Percentiles rank a stretch among this genome's conserved stretches.
phyloP scores from a whole-genome alignment of 1,140 invertebrate genomes.

The Bombus confusus region DNA sequence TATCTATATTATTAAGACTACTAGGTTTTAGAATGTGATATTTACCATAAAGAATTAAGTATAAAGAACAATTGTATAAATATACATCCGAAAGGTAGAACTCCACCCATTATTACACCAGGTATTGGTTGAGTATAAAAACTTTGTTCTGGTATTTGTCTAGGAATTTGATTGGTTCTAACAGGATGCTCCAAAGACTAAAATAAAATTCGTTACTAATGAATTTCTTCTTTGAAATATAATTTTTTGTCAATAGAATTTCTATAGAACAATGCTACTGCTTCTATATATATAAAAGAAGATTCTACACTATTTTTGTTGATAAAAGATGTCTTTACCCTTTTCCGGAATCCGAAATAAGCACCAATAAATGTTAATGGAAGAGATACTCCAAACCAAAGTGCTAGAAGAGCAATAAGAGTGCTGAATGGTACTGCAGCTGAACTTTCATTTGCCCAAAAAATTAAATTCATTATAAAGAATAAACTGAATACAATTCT shows the following conservation, averaged over 20 bases:
- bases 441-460: slow-evolving; percentile 97
- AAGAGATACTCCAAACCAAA: slow-evolving; percentile 99
- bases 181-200: slow-evolving; percentile 97
- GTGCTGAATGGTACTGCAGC: slow-evolving; percentile 98
- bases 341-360: slow-evolving; percentile 98
- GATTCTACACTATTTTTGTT: neutral
- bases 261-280: no score
- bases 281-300: neutral
- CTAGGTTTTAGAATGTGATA: neutral
- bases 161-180: slow-evolving; percentile 98
- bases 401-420: slow-evolving; percentile 96
- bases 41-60: slow-evolving; percentile 97
- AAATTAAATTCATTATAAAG: slow-evolving; percentile 97
- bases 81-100: slow-evolving; percentile 99
- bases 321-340: slow-evolving; percentile 83
- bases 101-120: slow-evolving; percentile 98
- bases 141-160: slow-evolving; percentile 98
- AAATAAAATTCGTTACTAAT: slow-evolving; percentile 57
- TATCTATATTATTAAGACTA: neutral
- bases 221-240: neutral
- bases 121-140: slow-evolving; percentile 97
- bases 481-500: slow-evolving; percentile 97
- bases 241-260: neutral
- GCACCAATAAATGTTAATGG: slow-evolving; percentile 98
- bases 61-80: slow-evolving; percentile 99